Evolutionary conservation across 2,797 vertebrate species (phyloP).

Genomic region (Salmo trutta): DNA sequence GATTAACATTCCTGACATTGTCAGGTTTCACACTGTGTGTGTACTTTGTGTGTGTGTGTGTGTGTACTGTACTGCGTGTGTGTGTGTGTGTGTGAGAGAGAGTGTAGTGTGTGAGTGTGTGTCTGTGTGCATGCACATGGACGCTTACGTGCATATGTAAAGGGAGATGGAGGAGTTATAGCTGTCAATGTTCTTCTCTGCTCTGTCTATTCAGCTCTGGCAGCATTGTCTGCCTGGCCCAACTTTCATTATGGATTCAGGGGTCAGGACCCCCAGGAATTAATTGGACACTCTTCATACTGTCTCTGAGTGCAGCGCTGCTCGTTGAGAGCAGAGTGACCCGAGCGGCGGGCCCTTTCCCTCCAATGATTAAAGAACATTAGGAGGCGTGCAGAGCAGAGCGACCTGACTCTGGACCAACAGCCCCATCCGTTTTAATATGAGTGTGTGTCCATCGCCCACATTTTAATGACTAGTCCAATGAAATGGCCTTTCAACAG

Average conservation of each 20-base stretch:
- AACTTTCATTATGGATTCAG: slow-evolving; percentile 52
- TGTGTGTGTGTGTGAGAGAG: background rate
- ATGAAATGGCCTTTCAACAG: slow-evolving; percentile 63
- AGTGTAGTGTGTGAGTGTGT: background rate
- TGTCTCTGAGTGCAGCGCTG: slow-evolving; percentile 32
- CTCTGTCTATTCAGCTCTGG: background rate
- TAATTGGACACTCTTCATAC: slow-evolving; percentile 70
- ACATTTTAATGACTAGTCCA: slow-evolving; percentile 70
- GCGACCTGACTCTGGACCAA: slow-evolving; percentile 57
- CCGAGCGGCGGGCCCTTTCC: slow-evolving; percentile 56
- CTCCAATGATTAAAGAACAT: slow-evolving; percentile 69
- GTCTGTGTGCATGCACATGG: background rate
- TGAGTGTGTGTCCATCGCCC: background rate
- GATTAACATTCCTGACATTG: slow-evolving; percentile 23
- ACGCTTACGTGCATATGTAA: slow-evolving; percentile 21
- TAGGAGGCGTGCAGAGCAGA: slow-evolving; percentile 60
- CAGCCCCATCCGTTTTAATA: slow-evolving; percentile 37
- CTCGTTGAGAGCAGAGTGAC: slow-evolving; percentile 57
- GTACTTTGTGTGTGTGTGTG: slow-evolving; percentile 18
- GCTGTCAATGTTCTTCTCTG: background rate
- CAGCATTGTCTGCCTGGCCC: slow-evolving; percentile 24
- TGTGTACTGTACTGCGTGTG: background rate
- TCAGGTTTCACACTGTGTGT: slow-evolving; percentile 12
- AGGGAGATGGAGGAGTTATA: background rate
- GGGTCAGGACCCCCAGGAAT: slow-evolving; percentile 61